Conservation (phyloP, 2,797 vertebrate species). For the Bovichtus diacanthus region DNA sequence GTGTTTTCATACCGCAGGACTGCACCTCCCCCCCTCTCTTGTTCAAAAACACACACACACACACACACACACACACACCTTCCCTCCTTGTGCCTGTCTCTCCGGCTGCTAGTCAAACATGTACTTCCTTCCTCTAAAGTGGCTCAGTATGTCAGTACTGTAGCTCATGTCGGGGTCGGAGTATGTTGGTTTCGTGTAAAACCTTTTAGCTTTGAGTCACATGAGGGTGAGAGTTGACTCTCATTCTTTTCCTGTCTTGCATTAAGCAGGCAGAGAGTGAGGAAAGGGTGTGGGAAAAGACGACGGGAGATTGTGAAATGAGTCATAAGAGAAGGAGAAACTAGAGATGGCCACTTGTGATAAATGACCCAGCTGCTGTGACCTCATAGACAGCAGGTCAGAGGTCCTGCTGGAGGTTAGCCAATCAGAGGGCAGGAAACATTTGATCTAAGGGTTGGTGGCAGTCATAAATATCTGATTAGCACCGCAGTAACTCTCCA, state of each 20-base stretch:
- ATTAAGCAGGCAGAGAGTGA: conserved; percentile 1
- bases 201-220: conserved; percentile 15
- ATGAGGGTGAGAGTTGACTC: conserved; percentile 1
- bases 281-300: conserved; percentile 24
- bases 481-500: conserved; percentile 18
- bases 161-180: background rate
- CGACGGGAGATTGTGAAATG: conserved; percentile 21
- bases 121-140: conserved; percentile 8
- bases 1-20: conserved; percentile 30
- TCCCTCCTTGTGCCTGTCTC: conserved; percentile 3
- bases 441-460: conserved; percentile 55
- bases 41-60: no score
- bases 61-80: conserved; percentile 24
- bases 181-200: background rate
- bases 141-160: background rate
- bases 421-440: conserved; percentile 64
- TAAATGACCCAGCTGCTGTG: conserved; percentile 61
- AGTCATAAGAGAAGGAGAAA: conserved; percentile 53
- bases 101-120: conserved; percentile 12
- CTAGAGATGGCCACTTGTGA: conserved; percentile 57
- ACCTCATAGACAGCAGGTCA: conserved; percentile 63
- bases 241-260: conserved; percentile 10
- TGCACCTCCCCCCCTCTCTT: conserved; percentile 37
- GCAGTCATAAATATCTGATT: conserved; percentile 70
- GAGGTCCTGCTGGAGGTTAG: conserved; percentile 61